Evolutionary conservation across 1,140 invertebrate species (phyloP), one percentile per base, ranked within the genome.

Genomic region (Bombus ignitus): DNA sequence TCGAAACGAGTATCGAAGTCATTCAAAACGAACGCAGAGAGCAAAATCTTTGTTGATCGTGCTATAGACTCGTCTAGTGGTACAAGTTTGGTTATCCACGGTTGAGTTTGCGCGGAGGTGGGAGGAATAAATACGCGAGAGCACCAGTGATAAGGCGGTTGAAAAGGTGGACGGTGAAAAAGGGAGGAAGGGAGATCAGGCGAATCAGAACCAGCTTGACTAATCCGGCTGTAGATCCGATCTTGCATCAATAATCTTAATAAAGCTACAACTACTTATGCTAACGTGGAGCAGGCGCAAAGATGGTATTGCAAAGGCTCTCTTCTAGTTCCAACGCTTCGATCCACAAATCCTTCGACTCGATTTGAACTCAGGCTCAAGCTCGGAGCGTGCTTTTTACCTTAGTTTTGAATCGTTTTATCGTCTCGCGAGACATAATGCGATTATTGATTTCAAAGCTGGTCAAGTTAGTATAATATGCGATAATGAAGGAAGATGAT

Each of bases 181-280:
- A 87, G 74, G 37, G 57, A 77, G 25, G 39, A 62, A 37, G n/a
- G 39, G 53, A 80, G 90, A 89, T 86, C 89, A 77, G 85, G 86
- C 85, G 89, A 92, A 93, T 94, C 92, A 89, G 90, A 92, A 88
- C 88, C 89, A 84, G 85, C 73, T 90, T 86, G 90, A 93, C 92
- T 93, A 93, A 94, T 94, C 94, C 92, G 92, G 83, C 86, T 89
- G 89, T 91, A 92, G 93, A 94, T 94, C 91, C 87, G 89, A 93
- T 94, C 92, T 94, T 81, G 90, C 91, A 94, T 94, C 92, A 93
- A 94, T 94, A 93, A 93, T 91, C 90, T 94, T 94, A 94, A 94
- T 94, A 94, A 94, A 94, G 93, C 92, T 93, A 94, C 94, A 94
- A 93, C 87, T 89, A 92, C 87, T 92, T 91, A 87, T 88, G 83